These are phyloP conservation scores for Pocillopora verrucosa DNA, from an alignment of 64 coral and sea anemone species.

Conservation along the genomic window DNA sequence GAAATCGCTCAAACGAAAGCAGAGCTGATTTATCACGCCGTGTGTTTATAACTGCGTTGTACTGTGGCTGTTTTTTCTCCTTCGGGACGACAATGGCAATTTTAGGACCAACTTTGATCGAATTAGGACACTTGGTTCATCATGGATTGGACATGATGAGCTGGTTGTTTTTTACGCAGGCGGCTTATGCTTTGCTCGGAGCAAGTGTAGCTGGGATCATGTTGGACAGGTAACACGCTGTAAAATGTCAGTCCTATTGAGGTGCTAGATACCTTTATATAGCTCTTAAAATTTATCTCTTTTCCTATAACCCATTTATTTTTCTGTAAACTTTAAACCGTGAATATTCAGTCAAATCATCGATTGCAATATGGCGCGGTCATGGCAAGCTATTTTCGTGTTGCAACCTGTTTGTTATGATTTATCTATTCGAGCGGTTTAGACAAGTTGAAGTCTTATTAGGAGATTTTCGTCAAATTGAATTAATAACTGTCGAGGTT, in stretches of 20 bases:
- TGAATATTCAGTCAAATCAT: too few relatives aligned
- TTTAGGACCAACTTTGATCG: constrained; percentile 86
- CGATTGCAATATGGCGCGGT: too few relatives aligned
- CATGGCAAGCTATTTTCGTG: too few relatives aligned
- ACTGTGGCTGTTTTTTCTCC: constrained; percentile 89
- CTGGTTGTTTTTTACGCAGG: constrained; percentile 91
- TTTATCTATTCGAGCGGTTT: background rate
- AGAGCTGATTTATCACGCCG: constrained; percentile 24
- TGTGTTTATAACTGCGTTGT: constrained; percentile 64
- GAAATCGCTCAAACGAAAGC: constrained; percentile 16
- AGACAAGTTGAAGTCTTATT: background rate
- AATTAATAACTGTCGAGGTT: background rate
- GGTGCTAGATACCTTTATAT: background rate
- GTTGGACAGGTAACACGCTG: constrained; percentile 70
- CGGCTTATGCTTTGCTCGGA: constrained; percentile 78
- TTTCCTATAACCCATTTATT: background rate
- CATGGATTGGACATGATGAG: constrained; percentile 92
- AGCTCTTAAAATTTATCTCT: background rate
- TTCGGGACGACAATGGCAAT: constrained; percentile 94
- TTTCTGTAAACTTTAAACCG: background rate
- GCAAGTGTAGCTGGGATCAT: constrained; percentile 84
- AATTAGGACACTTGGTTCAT: constrained; percentile 68
- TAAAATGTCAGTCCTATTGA: background rate
- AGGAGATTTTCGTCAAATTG: background rate
- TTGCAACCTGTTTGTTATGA: too few relatives aligned